These are phyloP conservation scores for Acanthosepion esculentum DNA, from an alignment of 2,888 invertebrate genomes.

Conservation along the genomic window DNA sequence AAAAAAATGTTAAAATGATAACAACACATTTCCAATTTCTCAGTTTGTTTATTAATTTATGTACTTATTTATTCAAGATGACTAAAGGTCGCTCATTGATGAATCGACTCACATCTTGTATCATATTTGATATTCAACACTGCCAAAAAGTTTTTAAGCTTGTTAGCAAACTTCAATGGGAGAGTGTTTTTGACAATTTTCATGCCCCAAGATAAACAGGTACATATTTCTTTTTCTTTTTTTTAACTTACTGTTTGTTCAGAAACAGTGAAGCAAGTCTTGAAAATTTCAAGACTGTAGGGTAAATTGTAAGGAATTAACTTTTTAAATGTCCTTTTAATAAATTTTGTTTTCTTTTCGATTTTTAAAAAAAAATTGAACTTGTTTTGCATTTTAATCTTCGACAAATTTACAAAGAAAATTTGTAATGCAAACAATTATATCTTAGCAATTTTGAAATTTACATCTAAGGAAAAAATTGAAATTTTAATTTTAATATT, in stretches of 20 bases:
- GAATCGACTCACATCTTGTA: neutral
- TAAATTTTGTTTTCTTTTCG: neutral
- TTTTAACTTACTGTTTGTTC: neutral
- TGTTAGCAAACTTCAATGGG: neutral
- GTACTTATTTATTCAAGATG: neutral
- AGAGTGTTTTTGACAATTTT: constrained; percentile 10
- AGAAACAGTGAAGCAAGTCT: neutral
- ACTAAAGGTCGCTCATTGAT: neutral
- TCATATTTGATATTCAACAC: neutral
- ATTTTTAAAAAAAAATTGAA: neutral
- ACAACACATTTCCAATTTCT: too few species aligned
- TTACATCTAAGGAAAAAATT: neutral
- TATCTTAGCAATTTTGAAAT: neutral
- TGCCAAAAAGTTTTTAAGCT: constrained; percentile 6
- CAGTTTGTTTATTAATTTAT: neutral
- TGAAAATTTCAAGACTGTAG: neutral
- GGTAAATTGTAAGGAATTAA: neutral
- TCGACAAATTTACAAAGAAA: neutral
- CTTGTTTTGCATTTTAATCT: constrained; percentile 9
- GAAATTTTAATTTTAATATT: neutral
- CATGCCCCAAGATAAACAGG: neutral
- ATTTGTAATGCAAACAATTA: neutral
- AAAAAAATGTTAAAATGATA: too few species aligned
- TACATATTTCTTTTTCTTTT: neutral
- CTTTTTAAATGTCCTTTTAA: neutral